Percentiles rank a stretch among this genome's conserved stretches.
Conservation (phyloP, 1,140 invertebrate genomes). For the Elymnias hypermnestra region DNA sequence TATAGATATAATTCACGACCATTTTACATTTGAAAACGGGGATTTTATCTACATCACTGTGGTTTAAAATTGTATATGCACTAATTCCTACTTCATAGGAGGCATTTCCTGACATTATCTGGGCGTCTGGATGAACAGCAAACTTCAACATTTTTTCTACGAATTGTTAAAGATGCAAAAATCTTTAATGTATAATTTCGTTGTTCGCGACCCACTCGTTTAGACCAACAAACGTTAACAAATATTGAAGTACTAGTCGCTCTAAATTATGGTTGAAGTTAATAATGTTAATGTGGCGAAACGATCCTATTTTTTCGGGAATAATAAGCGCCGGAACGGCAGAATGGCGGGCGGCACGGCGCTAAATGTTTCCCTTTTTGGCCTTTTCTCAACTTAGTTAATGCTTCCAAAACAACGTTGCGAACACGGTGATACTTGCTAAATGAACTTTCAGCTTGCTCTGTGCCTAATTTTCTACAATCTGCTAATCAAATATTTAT, state of each 20-base stretch:
- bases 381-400: constrained; percentile 68
- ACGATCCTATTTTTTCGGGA: constrained; percentile 42
- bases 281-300: constrained; percentile 16
- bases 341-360: constrained; percentile 39
- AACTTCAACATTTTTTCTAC: too few species aligned
- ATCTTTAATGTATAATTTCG: too few species aligned
- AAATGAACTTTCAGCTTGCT: constrained; percentile 21
- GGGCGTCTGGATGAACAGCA: too few species aligned
- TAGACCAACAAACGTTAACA: constrained; percentile 6
- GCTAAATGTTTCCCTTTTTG: constrained; percentile 67
- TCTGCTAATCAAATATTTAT: constrained; percentile 25
- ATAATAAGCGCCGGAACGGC: constrained; percentile 50
- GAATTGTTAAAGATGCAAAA: too few species aligned
- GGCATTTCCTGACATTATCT: too few species aligned
- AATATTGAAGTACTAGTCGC: constrained; percentile 2
- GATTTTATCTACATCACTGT: too few species aligned
- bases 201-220: constrained; percentile 4
- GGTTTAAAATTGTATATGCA: too few species aligned
- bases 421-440: constrained; percentile 45
- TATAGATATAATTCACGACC: too few species aligned
- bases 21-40: too few species aligned
- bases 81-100: too few species aligned
- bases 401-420: constrained; percentile 65
- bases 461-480: constrained; percentile 20
- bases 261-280: constrained; percentile 6